phyloP scores from a whole-genome alignment of 2,888 invertebrate species.

The Drosophila vallismaia region DNA sequence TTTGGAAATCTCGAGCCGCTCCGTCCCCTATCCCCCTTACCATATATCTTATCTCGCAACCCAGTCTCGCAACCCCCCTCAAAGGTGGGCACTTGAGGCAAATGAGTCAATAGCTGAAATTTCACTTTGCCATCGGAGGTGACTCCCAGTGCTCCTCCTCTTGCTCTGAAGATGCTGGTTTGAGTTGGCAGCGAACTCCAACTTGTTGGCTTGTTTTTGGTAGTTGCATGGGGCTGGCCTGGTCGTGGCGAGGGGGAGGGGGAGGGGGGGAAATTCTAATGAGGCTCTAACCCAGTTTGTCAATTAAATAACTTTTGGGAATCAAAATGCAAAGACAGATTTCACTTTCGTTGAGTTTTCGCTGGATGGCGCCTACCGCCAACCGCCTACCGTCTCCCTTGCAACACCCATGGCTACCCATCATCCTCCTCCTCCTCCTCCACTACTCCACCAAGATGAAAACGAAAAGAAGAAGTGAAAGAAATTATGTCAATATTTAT shows the following conservation, averaged over 20 bases:
- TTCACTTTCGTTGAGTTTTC: constrained; percentile 73
- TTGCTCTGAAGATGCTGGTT: constrained; percentile 3
- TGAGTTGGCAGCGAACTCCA: constrained; percentile 17
- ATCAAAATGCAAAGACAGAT: constrained; percentile 40
- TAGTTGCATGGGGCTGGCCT: no score
- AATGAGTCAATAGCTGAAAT: constrained; percentile 67
- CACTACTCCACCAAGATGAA: constrained; percentile 6
- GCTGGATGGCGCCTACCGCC: constrained; percentile 29
- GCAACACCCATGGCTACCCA: neutral
- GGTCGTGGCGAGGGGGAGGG: no score
- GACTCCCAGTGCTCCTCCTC: constrained; percentile 31
- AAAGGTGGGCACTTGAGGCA: constrained; percentile 30
- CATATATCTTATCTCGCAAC: no score
- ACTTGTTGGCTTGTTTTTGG: constrained; percentile 22
- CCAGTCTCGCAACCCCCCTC: neutral
- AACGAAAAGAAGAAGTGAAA: constrained; percentile 41
- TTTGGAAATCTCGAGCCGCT: constrained; percentile 33
- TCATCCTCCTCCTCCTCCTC: no score
- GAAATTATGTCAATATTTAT: constrained; percentile 78
- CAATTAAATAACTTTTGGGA: constrained; percentile 68
- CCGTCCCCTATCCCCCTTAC: neutral
- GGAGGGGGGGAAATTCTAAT: constrained; percentile 51
- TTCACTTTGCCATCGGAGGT: constrained; percentile 63
- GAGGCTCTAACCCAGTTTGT: constrained; percentile 34
- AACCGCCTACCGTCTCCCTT: constrained; percentile 31